Percentiles rank a stretch among this genome's conserved stretches.
These are phyloP conservation scores for Eulemur coronatus DNA, from an alignment of 2,797 vertebrate species.

Conservation along the genomic window DNA sequence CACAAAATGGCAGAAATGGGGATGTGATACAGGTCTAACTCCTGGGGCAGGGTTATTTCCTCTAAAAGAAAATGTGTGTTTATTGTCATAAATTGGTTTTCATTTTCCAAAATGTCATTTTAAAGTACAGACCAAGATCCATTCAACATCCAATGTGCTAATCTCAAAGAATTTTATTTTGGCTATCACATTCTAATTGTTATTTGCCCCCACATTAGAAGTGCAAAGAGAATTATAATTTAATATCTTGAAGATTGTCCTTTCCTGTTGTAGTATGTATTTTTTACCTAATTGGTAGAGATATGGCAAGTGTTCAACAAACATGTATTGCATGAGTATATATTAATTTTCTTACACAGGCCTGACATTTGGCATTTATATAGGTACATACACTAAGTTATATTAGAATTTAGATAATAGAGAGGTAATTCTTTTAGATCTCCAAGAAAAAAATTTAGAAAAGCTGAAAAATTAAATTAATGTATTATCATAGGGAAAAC, in stretches of 20 bases:
- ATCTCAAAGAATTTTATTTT: conserved; percentile 5
- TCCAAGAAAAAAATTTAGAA: not conserved
- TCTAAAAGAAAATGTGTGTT: not conserved
- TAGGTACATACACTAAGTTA: not conserved
- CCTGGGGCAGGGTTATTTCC: not conserved
- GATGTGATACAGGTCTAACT: not conserved
- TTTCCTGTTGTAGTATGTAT: not conserved
- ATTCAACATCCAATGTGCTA: not conserved
- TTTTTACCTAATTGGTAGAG: not conserved
- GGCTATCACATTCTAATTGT: not conserved
- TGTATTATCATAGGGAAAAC: not conserved
- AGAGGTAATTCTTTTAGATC: not conserved
- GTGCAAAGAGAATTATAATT: not conserved
- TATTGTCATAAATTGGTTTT: not conserved
- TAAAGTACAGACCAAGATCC: not conserved
- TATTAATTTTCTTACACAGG: not conserved
- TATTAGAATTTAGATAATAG: not conserved
- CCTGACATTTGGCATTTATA: not conserved
- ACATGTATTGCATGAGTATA: not conserved
- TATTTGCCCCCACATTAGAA: not conserved
- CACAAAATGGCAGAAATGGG: not conserved
- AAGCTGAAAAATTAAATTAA: conserved; percentile 31
- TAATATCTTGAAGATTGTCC: not conserved
- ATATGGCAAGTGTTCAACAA: not conserved
- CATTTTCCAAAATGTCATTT: conserved; percentile 21